A percentile compares a stretch with the other conserved stretches of the same genome.
Evolutionary conservation across 2,797 vertebrate genomes (phyloP).

Genomic region (Chaenodraco wilsoni): DNA sequence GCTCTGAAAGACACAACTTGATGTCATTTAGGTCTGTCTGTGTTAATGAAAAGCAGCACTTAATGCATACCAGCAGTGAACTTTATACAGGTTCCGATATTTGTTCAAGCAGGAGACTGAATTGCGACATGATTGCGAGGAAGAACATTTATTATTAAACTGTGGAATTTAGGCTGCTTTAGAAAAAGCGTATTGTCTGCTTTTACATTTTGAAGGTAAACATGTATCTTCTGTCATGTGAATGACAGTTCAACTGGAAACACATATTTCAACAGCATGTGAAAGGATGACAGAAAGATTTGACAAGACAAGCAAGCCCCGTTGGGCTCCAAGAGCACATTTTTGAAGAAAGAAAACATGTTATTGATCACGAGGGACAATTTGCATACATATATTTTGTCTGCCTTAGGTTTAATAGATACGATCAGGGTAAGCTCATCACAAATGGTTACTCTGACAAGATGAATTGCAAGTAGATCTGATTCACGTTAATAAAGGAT

Average conservation of each 20-base stretch:
- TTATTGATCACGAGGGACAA: not conserved
- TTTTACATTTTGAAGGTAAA: too few species aligned
- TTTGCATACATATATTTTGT: not conserved
- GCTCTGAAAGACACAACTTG: not conserved
- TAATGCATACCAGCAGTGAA: not conserved
- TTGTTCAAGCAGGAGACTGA: not conserved
- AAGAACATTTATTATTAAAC: constrained; percentile 1
- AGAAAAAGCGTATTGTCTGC: too few species aligned
- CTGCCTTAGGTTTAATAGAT: not conserved
- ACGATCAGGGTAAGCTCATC: not conserved
- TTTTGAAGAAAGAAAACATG: not conserved
- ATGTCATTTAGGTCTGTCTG: not conserved
- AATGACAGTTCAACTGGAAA: constrained; percentile 17
- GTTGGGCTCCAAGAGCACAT: not conserved
- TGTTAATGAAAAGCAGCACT: constrained; percentile 3
- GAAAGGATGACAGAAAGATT: not conserved
- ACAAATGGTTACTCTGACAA: not conserved
- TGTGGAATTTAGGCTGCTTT: constrained; percentile 23
- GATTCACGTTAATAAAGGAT: not conserved
- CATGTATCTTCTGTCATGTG: not conserved
- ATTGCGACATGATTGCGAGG: not conserved
- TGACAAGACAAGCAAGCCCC: not conserved
- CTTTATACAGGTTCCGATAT: not conserved
- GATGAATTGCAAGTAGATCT: not conserved
- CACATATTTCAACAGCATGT: constrained; percentile 41